These are phyloP conservation scores for Miichthys miiuy DNA, from an alignment of 2,797 vertebrate species.

Conservation along the genomic window DNA sequence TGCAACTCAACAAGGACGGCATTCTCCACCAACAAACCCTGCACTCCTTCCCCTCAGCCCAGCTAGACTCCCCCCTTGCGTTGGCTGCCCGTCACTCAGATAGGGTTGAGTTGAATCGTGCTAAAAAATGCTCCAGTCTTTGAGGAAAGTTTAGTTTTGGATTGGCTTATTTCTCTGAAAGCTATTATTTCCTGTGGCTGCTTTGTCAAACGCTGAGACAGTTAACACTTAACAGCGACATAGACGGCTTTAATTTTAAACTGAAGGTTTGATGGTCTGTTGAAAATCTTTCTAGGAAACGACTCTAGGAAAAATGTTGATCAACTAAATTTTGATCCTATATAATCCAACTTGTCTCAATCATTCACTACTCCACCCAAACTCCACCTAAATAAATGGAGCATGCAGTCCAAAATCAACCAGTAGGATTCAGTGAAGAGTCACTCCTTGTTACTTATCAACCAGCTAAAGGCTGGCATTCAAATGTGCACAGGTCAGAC, in stretches of 20 bases:
- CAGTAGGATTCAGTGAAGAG: neutral
- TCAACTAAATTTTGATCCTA: neutral
- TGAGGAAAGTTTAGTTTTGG: neutral
- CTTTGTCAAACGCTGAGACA: conserved; percentile 18
- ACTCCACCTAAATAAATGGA: conserved; percentile 20
- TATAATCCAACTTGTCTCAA: neutral
- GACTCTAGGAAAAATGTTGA: neutral
- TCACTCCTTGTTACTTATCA: neutral
- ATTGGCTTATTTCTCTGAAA: too few relatives aligned
- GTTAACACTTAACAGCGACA: conserved; percentile 2
- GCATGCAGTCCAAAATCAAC: conserved; percentile 17
- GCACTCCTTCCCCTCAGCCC: conserved; percentile 23
- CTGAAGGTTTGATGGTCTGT: conserved; percentile 35
- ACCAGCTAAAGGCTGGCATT: neutral
- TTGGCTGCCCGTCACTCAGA: conserved; percentile 17
- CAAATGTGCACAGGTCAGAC: neutral
- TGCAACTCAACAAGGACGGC: conserved; percentile 60
- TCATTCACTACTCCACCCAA: conserved; percentile 10
- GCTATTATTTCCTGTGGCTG: conserved; percentile 18
- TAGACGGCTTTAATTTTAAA: conserved; percentile 19
- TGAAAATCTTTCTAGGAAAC: conserved; percentile 18
- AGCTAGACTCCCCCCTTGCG: conserved; percentile 7
- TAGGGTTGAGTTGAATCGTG: conserved; percentile 6
- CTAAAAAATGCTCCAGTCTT: conserved; percentile 28
- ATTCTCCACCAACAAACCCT: conserved; percentile 57